Conservation (phyloP, 1,140 invertebrate species). For the Acromyrmex heyeri region DNA sequence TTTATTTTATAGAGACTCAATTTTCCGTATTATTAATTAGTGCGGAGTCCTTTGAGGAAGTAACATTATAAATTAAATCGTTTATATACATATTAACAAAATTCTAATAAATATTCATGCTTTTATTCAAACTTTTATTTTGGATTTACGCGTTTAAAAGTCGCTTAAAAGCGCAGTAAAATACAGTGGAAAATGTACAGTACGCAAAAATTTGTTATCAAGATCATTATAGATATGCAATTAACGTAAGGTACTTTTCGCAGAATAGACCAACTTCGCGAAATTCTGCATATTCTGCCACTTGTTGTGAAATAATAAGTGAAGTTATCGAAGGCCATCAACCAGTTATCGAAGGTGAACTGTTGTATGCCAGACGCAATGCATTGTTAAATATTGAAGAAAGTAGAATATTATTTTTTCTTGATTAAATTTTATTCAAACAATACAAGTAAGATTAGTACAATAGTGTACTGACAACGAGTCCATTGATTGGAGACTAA, state of each 20-base stretch:
- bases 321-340: background rate
- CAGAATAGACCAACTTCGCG: too few species aligned
- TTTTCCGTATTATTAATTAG: too few species aligned
- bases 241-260: too few species aligned
- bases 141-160: too few species aligned
- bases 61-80: too few species aligned
- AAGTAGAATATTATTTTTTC: background rate
- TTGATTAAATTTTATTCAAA: background rate
- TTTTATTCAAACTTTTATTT: too few species aligned
- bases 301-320: background rate
- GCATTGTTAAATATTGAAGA: background rate
- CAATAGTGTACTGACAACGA: background rate
- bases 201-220: background rate
- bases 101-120: too few species aligned
- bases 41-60: too few species aligned
- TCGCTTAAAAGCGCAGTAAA: too few species aligned
- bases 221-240: background rate
- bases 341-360: background rate
- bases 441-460: background rate
- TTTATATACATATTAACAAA: too few species aligned
- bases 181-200: background rate
- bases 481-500: background rate
- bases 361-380: background rate
- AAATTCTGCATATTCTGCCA: background rate
- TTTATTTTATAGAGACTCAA: too few species aligned